Base-by-base conservation (phyloP, 2,888 invertebrate genomes). In the Beris morrisii region DNA sequence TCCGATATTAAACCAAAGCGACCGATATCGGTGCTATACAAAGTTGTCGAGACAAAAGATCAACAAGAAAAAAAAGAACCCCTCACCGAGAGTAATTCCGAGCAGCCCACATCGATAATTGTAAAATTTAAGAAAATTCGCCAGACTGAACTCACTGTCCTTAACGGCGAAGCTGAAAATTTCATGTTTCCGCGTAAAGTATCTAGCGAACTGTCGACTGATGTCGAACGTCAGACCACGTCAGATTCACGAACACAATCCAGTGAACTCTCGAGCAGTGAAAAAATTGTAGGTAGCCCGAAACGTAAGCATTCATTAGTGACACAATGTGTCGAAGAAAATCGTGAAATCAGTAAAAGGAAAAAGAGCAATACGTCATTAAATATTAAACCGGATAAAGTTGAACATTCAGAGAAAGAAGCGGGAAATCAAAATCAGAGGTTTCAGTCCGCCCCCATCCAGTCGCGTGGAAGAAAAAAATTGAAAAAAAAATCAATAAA, bases 111-210 rank as follows among this genome's bases (percentile, higher is more conserved):
- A 75, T 67, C 84, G 76, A 15, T 90, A 31, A 89, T 90, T 28
- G 90, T 91, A 0, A 89, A 91, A 74, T 90, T 91, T 73, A 86
- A 87, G 63, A 89, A 90, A 70, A 86, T 91, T 15, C 83, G 91
- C 4, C 85, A 86, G 58, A 88, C 91, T 0, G 91, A 92, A 77
- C 75, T 93, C 58, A 87, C 88, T 0, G 85, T 88, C 58, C 79
- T 93, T 56, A 92, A 91, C 74, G 91, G 92, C 72, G 93, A 93
- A 77, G 93, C 93, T 0, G 92, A 92, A 73, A 92, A 90, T 72
- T 93, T 93, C 75, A 88, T 93, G 86, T 93, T 93, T 75, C 89
- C 92, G 0, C 87, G 86, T 72, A 69, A 66, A 46, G n/a, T 72
- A 74, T 78, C 78, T 11, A 79, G 77, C 58, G 80, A 79, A n/a